Evolutionary conservation across 1,140 invertebrate genomes (phyloP).

Genomic region (Hestina assimilis): DNA sequence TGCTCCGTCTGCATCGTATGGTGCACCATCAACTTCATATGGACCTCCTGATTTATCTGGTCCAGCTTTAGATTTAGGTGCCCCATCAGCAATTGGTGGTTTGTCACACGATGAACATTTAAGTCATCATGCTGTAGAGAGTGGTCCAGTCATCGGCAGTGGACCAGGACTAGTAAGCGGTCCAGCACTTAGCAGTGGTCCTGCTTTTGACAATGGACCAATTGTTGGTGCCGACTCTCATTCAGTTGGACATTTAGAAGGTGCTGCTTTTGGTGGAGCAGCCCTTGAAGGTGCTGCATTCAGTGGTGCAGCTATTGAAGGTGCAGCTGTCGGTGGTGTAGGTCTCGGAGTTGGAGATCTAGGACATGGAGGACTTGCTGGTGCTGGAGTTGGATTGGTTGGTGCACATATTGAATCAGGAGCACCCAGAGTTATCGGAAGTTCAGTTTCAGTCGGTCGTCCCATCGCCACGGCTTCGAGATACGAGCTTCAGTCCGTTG

Average conservation of each 20-base stretch:
- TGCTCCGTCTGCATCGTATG: slow-evolving; percentile 58
- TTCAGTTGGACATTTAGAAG: not conserved
- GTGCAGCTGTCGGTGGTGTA: slow-evolving; percentile 8
- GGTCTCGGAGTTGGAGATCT: slow-evolving; percentile 9
- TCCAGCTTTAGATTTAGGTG: slow-evolving; percentile 22
- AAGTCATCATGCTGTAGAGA: slow-evolving; percentile 12
- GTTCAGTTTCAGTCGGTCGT: slow-evolving; percentile 51
- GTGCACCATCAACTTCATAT: slow-evolving; percentile 47
- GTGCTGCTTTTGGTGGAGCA: slow-evolving; percentile 9
- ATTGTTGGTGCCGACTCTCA: slow-evolving; percentile 9
- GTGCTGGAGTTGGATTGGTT: slow-evolving; percentile 11
- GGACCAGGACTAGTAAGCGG: slow-evolving; percentile 19
- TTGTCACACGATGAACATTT: slow-evolving; percentile 14
- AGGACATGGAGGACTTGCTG: slow-evolving; percentile 5
- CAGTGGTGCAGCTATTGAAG: slow-evolving; percentile 13
- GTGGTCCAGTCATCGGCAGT: slow-evolving; percentile 8
- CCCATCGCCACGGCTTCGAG: slow-evolving; percentile 40
- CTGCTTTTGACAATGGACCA: not conserved
- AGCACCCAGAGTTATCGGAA: slow-evolving; percentile 54
- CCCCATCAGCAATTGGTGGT: slow-evolving; percentile 12
- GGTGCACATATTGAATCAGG: slow-evolving; percentile 22
- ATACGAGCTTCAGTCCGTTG: slow-evolving; percentile 66
- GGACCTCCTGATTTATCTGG: slow-evolving; percentile 37
- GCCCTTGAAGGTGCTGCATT: slow-evolving; percentile 2
- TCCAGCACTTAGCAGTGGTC: slow-evolving; percentile 10